These are phyloP conservation scores for Xiphophorus maculatus DNA, from an alignment of 2,113 vertebrate species.

Conservation along the genomic window DNA sequence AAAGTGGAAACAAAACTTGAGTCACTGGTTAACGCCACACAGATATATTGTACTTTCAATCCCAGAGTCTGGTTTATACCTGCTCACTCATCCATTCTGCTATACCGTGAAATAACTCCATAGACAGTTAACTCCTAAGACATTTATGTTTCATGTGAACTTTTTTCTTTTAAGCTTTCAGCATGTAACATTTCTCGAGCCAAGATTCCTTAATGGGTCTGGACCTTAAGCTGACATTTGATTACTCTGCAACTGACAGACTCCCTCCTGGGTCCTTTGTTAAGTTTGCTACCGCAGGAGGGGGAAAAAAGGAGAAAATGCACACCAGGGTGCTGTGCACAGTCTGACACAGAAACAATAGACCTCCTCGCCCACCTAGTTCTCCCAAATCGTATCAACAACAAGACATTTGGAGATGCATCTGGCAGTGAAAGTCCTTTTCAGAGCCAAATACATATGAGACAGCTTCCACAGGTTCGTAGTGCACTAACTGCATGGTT, in stretches of 20 bases:
- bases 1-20: not conserved
- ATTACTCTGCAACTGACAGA: not conserved
- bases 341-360: slow-evolving; percentile 1
- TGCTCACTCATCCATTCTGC: not conserved
- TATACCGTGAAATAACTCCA: not conserved
- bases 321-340: not conserved
- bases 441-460: not conserved
- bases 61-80: not conserved
- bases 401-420: not conserved
- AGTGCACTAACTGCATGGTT: not conserved
- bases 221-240: not conserved
- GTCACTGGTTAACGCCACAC: not conserved
- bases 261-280: not conserved
- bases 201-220: not conserved
- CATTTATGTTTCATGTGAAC: not conserved
- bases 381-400: not conserved
- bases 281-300: not conserved
- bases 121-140: not conserved
- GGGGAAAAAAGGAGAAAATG: not conserved
- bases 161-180: not conserved
- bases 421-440: not conserved
- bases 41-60: not conserved
- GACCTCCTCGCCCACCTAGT: not conserved
- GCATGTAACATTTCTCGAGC: not conserved
- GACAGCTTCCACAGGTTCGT: not conserved